Percentiles rank a stretch among this genome's conserved stretches.
These are phyloP conservation scores for Stomatorhinus ivindoensis DNA, from an alignment of 2,113 vertebrate genomes.

Conservation along the genomic window DNA sequence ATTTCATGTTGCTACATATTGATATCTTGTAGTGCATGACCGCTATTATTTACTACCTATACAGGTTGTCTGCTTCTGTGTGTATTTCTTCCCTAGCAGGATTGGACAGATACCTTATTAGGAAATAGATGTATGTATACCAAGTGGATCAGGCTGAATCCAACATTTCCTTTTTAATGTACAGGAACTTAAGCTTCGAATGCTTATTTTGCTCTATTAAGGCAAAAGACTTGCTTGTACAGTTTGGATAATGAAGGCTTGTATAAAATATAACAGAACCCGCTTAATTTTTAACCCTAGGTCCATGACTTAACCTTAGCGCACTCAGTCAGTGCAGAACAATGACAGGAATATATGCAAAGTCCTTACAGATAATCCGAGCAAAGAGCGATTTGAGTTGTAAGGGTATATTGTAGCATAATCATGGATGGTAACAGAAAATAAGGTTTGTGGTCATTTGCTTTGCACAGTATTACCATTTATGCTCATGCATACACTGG, in stretches of 20 bases:
- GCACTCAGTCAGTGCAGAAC: not conserved
- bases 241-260: slow-evolving; percentile 7
- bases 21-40: slow-evolving; percentile 63
- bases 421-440: not conserved
- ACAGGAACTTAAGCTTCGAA: slow-evolving; percentile 1
- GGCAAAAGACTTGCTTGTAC: slow-evolving; percentile 6
- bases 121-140: slow-evolving; percentile 25
- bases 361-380: not conserved
- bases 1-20: slow-evolving; percentile 62
- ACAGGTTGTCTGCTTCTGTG: slow-evolving; percentile 49
- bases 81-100: slow-evolving; percentile 35
- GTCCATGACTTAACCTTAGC: not conserved
- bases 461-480: slow-evolving; percentile 51
- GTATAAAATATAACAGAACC: slow-evolving; percentile 3
- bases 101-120: slow-evolving; percentile 31
- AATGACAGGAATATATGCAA: not conserved
- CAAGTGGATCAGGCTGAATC: slow-evolving; percentile 47
- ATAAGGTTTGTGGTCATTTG: slow-evolving; percentile 32
- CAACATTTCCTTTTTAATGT: slow-evolving; percentile 36
- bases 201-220: not conserved
- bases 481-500: slow-evolving; percentile 40
- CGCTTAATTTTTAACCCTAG: not conserved
- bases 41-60: slow-evolving; percentile 50
- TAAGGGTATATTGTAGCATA: not conserved
- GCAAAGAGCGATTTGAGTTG: slow-evolving; percentile 8